Conservation (phyloP, 2,113 vertebrate genomes). For the Solea senegalensis region DNA sequence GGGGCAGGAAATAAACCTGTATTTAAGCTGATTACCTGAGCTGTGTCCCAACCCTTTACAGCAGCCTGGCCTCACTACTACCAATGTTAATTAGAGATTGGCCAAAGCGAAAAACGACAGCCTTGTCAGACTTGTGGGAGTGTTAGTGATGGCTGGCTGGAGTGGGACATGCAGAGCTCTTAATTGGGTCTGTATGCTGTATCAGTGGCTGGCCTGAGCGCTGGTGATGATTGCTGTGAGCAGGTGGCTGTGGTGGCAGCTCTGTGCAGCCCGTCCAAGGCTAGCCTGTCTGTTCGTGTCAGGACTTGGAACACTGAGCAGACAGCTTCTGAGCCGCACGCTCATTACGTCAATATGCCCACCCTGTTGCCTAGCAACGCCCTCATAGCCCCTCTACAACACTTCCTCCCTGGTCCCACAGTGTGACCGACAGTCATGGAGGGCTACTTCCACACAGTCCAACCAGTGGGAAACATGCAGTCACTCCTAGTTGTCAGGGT, state of each 20-base stretch:
- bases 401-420: slow-evolving; percentile 66
- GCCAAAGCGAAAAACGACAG: slow-evolving; percentile 77
- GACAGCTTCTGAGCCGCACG: slow-evolving; percentile 78
- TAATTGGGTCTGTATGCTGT: slow-evolving; percentile 87
- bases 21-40: slow-evolving; percentile 87
- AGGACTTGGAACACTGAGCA: slow-evolving; percentile 85
- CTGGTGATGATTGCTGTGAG: slow-evolving; percentile 82
- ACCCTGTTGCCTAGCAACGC: slow-evolving; percentile 74
- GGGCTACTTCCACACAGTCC: slow-evolving; percentile 46
- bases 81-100: slow-evolving; percentile 85
- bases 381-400: slow-evolving; percentile 72
- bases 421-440: slow-evolving; percentile 43
- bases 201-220: slow-evolving; percentile 80
- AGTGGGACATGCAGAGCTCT: slow-evolving; percentile 80
- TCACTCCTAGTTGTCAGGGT: neutral
- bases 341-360: slow-evolving; percentile 80
- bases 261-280: slow-evolving; percentile 75
- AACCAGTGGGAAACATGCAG: slow-evolving; percentile 36
- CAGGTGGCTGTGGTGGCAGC: slow-evolving; percentile 86
- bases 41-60: slow-evolving; percentile 81
- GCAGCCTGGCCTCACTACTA: slow-evolving; percentile 67
- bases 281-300: slow-evolving; percentile 84
- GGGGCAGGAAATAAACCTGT: slow-evolving; percentile 85
- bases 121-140: slow-evolving; percentile 85
- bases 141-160: slow-evolving; percentile 87